Percentiles rank a stretch among this genome's conserved stretches.
phyloP scores from a whole-genome alignment of 2,113 vertebrate genomes.

The Parus major region DNA sequence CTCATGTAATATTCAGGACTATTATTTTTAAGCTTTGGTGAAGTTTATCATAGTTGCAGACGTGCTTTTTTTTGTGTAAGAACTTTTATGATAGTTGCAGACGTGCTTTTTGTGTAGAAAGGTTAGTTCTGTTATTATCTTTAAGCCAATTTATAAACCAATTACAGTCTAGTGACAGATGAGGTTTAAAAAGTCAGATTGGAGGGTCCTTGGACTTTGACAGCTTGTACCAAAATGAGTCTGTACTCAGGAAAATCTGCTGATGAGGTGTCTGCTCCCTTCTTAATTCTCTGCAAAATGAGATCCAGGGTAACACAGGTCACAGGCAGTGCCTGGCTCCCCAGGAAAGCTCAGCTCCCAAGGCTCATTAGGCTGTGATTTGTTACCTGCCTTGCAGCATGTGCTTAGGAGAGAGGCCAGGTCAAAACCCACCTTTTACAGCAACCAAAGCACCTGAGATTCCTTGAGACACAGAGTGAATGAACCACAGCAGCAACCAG shows the following conservation, averaged over 20 bases:
- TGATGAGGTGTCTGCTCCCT: conserved; percentile 69
- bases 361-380: not conserved
- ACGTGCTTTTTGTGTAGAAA: not conserved
- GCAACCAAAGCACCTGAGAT: not conserved
- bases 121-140: conserved; percentile 2
- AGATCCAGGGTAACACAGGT: conserved; percentile 43
- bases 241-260: conserved; percentile 62
- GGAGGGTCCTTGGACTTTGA: conserved; percentile 72
- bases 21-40: not conserved
- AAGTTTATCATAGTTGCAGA: not conserved
- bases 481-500: not conserved
- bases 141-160: conserved; percentile 38
- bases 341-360: not conserved
- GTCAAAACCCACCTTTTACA: not conserved
- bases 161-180: not conserved
- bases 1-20: not conserved
- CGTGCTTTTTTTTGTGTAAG: not conserved
- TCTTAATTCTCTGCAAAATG: conserved; percentile 52
- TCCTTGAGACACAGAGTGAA: not conserved
- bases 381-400: not conserved
- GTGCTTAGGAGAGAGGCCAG: not conserved
- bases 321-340: not conserved
- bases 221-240: conserved; percentile 22
- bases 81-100: not conserved
- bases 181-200: conserved; percentile 34